A percentile compares a stretch with the other conserved stretches of the same genome.
These are phyloP conservation scores for Macrostomum cliftonense DNA, from an alignment of 2,888 invertebrate species.

Conservation along the genomic window DNA sequence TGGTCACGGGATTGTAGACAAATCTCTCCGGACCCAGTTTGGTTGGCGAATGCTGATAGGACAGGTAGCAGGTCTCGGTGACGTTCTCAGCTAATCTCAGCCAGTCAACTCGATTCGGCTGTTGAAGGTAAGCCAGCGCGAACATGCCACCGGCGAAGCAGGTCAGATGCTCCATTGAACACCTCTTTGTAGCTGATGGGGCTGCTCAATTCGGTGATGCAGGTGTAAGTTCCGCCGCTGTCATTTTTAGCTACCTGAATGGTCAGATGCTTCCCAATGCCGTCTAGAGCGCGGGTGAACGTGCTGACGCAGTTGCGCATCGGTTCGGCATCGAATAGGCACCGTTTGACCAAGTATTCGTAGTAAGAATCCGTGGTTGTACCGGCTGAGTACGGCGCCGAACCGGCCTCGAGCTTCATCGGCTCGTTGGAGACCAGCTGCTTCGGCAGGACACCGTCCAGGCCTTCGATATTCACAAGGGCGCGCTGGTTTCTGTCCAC, in stretches of 20 bases:
- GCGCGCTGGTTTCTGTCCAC: no score
- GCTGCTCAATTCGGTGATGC: no score
- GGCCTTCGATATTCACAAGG: constrained; percentile 55
- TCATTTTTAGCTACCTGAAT: no score
- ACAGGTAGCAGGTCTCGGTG: constrained; percentile 74
- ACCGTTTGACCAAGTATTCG: constrained; percentile 89
- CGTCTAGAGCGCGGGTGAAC: constrained; percentile 50
- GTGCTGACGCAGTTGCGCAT: constrained; percentile 16
- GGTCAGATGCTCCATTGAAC: constrained; percentile 64
- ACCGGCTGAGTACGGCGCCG: no score
- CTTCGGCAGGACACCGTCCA: constrained; percentile 44
- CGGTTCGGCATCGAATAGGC: constrained; percentile 77
- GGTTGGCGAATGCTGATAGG: constrained; percentile 76
- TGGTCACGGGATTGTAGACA: constrained; percentile 64
- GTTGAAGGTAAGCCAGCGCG: constrained; percentile 66
- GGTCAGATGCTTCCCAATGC: constrained; percentile 55
- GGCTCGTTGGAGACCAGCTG: no score
- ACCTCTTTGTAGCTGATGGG: background rate
- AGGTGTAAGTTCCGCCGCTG: no score
- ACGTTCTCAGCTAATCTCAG: constrained; percentile 67
- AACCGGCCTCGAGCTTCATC: no score
- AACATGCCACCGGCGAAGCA: constrained; percentile 86
- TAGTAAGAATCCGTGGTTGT: constrained; percentile 94
- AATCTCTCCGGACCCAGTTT: constrained; percentile 88
- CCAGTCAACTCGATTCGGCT: constrained; percentile 58